A percentile compares a stretch with the other conserved stretches of the same genome.
phyloP scores from a whole-genome alignment of 92 coral and sea anemone genomes.

The Porites cylindrica region DNA sequence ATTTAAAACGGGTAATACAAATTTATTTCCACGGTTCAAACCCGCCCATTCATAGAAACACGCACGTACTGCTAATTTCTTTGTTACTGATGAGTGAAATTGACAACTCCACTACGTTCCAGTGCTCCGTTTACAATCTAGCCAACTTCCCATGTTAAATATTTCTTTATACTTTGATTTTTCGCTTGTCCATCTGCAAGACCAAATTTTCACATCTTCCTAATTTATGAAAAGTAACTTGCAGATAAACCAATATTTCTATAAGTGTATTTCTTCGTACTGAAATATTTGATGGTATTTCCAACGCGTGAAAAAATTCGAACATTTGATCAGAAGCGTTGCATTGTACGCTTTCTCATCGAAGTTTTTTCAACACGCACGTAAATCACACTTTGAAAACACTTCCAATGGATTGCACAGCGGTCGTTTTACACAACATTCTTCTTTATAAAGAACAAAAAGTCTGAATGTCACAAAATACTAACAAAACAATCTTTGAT shows the following conservation, averaged over 20 bases:
- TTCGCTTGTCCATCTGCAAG: no score
- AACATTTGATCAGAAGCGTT: constrained; percentile 7
- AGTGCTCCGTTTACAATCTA: not conserved
- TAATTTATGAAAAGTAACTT: not conserved
- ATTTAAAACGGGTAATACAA: constrained; percentile 6
- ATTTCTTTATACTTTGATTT: not conserved
- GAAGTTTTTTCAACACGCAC: not conserved
- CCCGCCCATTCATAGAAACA: constrained; percentile 36
- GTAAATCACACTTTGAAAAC: constrained; percentile 2
- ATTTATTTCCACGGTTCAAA: constrained; percentile 1
- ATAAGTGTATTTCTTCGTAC: no score
- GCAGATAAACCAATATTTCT: not conserved
- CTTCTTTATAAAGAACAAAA: not conserved
- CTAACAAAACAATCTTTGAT: no score
- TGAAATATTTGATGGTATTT: no score
- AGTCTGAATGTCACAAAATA: not conserved
- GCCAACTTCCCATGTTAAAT: not conserved
- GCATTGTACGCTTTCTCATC: constrained; percentile 21
- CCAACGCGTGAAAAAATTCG: not conserved
- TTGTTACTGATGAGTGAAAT: constrained; percentile 3
- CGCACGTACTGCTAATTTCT: constrained; percentile 2
- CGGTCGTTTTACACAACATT: not conserved
- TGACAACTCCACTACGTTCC: not conserved
- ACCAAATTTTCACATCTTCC: not conserved
- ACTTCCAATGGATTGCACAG: not conserved